Conservation (phyloP, 1,140 invertebrate genomes). For the Gonatopus flavifemur region DNA sequence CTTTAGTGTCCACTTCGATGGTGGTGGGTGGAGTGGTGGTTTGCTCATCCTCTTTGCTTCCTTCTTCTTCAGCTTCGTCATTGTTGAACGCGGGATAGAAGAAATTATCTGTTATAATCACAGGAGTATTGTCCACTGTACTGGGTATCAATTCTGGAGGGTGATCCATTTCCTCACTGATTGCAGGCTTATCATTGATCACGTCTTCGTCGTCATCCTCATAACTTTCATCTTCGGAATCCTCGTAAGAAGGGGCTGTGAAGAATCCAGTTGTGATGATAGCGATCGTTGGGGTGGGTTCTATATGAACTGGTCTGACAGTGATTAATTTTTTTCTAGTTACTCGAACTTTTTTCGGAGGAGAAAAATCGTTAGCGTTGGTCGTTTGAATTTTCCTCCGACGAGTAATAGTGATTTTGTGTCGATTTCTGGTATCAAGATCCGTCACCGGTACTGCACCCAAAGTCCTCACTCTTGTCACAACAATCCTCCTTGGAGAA, state of each 20-base stretch:
- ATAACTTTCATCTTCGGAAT: slow-evolving; percentile 34
- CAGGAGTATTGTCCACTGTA: slow-evolving; percentile 23
- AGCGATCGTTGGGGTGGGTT: slow-evolving; percentile 42
- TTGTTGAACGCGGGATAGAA: slow-evolving; percentile 41
- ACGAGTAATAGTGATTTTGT: slow-evolving; percentile 51
- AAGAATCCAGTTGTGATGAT: slow-evolving; percentile 56
- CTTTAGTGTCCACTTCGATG: neutral
- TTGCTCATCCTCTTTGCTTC: slow-evolving; percentile 24
- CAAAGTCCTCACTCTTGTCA: slow-evolving; percentile 43
- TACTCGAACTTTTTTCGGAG: slow-evolving; percentile 32
- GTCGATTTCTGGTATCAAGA: slow-evolving; percentile 22
- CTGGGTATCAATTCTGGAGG: neutral
- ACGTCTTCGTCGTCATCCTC: slow-evolving; percentile 16
- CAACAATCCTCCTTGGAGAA: slow-evolving; percentile 41
- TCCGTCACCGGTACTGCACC: slow-evolving; percentile 7
- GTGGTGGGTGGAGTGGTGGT: slow-evolving; percentile 9
- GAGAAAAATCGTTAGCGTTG: slow-evolving; percentile 8
- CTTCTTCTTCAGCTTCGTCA: slow-evolving; percentile 29
- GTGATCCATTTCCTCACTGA: neutral
- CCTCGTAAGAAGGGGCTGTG: slow-evolving; percentile 32
- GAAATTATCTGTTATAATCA: slow-evolving; percentile 57
- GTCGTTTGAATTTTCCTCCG: slow-evolving; percentile 46
- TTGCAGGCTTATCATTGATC: neutral
- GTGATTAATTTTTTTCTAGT: slow-evolving; percentile 51
- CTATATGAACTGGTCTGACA: slow-evolving; percentile 41